These are phyloP conservation scores for Drosophila fulvimacula DNA, from an alignment of 2,888 invertebrate genomes.

Conservation along the genomic window DNA sequence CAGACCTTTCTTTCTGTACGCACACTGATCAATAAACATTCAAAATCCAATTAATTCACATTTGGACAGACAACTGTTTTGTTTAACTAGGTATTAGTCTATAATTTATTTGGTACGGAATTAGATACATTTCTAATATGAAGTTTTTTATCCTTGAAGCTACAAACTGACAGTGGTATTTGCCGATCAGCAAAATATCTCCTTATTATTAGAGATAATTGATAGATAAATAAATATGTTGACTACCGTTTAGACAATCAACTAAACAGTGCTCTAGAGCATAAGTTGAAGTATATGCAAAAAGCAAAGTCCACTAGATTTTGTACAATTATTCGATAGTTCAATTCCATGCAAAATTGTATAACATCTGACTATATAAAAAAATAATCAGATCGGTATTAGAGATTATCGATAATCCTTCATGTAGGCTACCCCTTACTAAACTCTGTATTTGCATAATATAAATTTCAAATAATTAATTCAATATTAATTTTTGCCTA, in stretches of 20 bases:
- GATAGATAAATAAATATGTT: neutral
- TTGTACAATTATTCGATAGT: neutral
- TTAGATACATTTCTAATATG: neutral
- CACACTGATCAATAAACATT: constrained; percentile 9
- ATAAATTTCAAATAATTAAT: neutral
- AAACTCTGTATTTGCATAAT: neutral
- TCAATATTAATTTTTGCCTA: neutral
- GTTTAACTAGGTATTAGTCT: neutral
- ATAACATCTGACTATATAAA: neutral
- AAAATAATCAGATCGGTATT: neutral
- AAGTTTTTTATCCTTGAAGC: neutral
- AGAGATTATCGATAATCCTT: no score
- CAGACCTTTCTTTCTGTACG: neutral
- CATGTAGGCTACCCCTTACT: no score
- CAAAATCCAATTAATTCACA: constrained; percentile 1
- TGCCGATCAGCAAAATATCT: neutral
- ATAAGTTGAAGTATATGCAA: neutral
- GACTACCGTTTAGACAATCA: neutral
- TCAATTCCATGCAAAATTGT: neutral
- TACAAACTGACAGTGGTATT: neutral
- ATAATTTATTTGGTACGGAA: neutral
- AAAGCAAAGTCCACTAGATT: neutral
- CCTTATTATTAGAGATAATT: neutral
- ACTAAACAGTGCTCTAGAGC: no score
- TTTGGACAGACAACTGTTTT: neutral